phyloP scores from a whole-genome alignment of 2,888 invertebrate species.

The Teinopalpus imperialis region DNA sequence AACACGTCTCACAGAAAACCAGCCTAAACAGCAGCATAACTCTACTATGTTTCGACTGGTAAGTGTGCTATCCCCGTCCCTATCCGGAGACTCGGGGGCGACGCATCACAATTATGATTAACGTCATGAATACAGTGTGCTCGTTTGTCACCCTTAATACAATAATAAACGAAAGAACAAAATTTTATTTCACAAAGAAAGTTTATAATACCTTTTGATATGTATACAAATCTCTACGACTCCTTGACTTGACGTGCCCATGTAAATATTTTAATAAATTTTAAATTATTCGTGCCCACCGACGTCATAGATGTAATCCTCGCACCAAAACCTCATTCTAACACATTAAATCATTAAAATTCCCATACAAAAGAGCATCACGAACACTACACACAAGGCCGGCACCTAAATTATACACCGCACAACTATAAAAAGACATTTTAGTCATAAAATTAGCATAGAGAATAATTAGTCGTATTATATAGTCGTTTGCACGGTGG shows the following conservation, averaged over 20 bases:
- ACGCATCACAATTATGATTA: too few relatives aligned
- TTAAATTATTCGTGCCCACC: slow-evolving; percentile 11
- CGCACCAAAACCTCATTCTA: slow-evolving; percentile 44
- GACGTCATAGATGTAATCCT: slow-evolving; percentile 25
- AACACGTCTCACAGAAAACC: too few relatives aligned
- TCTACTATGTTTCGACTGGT: too few relatives aligned
- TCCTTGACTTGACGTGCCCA: background rate
- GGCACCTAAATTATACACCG: slow-evolving; percentile 62
- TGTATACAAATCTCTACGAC: too few relatives aligned
- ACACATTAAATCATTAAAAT: slow-evolving; percentile 60
- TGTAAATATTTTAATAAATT: slow-evolving; percentile 9
- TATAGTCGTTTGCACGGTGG: slow-evolving; percentile 70
- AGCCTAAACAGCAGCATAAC: too few relatives aligned
- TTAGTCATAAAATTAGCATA: slow-evolving; percentile 72
- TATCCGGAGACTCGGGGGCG: too few relatives aligned
- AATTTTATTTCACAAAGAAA: too few relatives aligned
- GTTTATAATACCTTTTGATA: too few relatives aligned
- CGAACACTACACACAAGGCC: slow-evolving; percentile 39
- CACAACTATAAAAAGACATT: slow-evolving; percentile 49
- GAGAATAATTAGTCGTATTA: slow-evolving; percentile 75
- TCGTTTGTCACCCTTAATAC: too few relatives aligned
- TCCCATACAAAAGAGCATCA: slow-evolving; percentile 54
- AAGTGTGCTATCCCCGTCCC: too few relatives aligned
- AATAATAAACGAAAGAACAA: too few relatives aligned
- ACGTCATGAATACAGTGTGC: too few relatives aligned